phyloP scores from a whole-genome alignment of 2,797 vertebrate species.

The Gobionotothen gibberifrons region DNA sequence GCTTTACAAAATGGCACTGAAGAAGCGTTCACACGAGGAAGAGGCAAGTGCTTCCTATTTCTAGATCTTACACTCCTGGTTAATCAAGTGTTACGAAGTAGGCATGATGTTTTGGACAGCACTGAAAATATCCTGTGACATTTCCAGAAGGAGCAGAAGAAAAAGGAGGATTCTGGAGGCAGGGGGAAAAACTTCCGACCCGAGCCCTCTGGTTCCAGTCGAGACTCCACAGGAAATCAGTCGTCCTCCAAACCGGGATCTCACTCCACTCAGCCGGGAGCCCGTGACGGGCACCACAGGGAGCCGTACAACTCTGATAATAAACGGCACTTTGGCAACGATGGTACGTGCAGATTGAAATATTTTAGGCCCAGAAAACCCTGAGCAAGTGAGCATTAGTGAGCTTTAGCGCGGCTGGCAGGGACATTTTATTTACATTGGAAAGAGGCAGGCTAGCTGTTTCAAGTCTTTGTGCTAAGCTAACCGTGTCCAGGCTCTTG shows the following conservation, averaged over 20 bases:
- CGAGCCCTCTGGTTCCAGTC: conserved; percentile 91
- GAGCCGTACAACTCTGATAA: conserved; percentile 88
- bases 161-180: conserved; percentile 89
- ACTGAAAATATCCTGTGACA: conserved; percentile 10
- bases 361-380: neutral
- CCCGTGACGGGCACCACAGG: conserved; percentile 91
- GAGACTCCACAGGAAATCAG: conserved; percentile 89
- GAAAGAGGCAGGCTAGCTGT: neutral
- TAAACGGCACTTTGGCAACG: conserved; percentile 93
- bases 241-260: conserved; percentile 83
- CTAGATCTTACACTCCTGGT: too few relatives aligned
- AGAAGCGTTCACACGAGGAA: conserved; percentile 94
- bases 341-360: conserved; percentile 62
- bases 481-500: neutral
- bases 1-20: conserved; percentile 98
- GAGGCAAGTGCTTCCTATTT: conserved; percentile 82
- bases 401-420: neutral
- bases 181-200: conserved; percentile 90
- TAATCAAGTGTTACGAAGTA: neutral
- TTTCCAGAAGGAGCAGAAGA: conserved; percentile 91
- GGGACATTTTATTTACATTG: neutral
- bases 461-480: neutral
- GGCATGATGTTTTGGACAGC: neutral
- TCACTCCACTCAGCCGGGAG: conserved; percentile 80
- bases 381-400: neutral